Base-by-base conservation (phyloP, 2,888 invertebrate species). In the Caenorhabditis zanzibari region DNA sequence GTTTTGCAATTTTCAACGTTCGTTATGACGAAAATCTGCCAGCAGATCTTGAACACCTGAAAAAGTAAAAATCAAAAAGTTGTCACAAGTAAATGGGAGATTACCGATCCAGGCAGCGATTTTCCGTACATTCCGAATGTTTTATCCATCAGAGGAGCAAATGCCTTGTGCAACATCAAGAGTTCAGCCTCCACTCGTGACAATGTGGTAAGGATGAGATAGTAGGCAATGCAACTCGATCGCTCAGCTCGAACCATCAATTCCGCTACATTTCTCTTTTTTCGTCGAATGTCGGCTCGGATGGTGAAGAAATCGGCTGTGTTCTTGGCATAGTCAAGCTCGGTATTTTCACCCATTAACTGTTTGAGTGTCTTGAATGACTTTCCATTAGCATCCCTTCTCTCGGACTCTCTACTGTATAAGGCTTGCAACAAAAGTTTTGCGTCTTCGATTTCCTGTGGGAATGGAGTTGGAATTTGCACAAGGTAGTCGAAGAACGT, bases 81-180 rank as follows among this genome's bases (percentile, higher is more conserved):
- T 12, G 10, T 4, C 54, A 12, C 12, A 19, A 1, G 0, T 19
- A 19, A 7, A 5, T 19, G 6, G 1, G 19, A 19, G 5, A 19
- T 54, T 54, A 75, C 75, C 35, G 12, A 24, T 12, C 3, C 1
- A 7, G 77, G 69, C 5, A 77, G 6, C 0, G 26, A 9, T 10
- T 26, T 41, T 38, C 77, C 77, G n/a, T 56, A 77, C 44, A 77
- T 54, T 26, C 77, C 77, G 12, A 54, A 12, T 10, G 44, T 35
- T 6, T 63, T 54, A 24, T 77, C 71, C 10, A 61, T 26, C 22
- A 28, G 69, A 0, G 38, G 28, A 16, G 71, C 61, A 24, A 19
- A 35, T 4, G 44, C 28, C 35, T 28, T 69, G n/a, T 71, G 61
- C 26, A 77, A n/a, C 19, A 77, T 16, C 6, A 77, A 35, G n/a